Evolutionary conservation across 2,888 invertebrate genomes (phyloP).

Genomic region (Chaetogeoica ovagalla): DNA sequence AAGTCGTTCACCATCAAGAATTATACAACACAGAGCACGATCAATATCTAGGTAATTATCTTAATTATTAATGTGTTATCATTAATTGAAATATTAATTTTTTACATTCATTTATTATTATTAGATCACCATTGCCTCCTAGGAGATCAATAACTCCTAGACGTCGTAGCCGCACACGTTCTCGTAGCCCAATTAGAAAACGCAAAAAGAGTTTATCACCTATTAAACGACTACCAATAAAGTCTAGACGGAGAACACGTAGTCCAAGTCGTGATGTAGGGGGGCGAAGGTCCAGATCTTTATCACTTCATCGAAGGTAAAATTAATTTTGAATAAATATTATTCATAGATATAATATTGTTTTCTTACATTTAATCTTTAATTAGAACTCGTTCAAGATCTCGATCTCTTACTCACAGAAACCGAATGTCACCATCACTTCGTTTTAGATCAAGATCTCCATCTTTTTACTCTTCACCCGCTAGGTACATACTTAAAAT

Average conservation of each 20-base stretch:
- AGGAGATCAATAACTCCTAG: constrained; percentile 61
- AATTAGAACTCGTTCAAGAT: constrained; percentile 44
- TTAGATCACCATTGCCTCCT: constrained; percentile 33
- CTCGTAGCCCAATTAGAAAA: constrained; percentile 57
- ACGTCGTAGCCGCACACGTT: constrained; percentile 60
- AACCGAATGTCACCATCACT: constrained; percentile 46
- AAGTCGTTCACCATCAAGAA: constrained; percentile 59
- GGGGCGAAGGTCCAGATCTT: constrained; percentile 41
- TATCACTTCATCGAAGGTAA: constrained; percentile 46
- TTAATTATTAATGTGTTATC: background rate
- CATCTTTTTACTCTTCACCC: constrained; percentile 58
- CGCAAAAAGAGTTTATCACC: constrained; percentile 43
- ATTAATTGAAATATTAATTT: background rate
- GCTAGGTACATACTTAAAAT: constrained; percentile 20
- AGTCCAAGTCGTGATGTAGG: constrained; percentile 41
- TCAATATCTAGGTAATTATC: constrained; percentile 45
- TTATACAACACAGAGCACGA: constrained; percentile 56
- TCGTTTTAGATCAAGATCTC: constrained; percentile 54
- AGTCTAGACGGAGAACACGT: constrained; percentile 44
- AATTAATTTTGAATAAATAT: background rate
- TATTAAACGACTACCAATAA: constrained; percentile 29
- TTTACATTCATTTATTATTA: constrained; percentile 20
- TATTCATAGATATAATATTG: background rate
- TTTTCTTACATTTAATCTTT: background rate
- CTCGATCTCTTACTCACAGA: constrained; percentile 42